A percentile compares a stretch with the other conserved stretches of the same genome.
These are phyloP conservation scores for Sebastes minor DNA, from an alignment of 2,797 vertebrate species.

Conservation along the genomic window DNA sequence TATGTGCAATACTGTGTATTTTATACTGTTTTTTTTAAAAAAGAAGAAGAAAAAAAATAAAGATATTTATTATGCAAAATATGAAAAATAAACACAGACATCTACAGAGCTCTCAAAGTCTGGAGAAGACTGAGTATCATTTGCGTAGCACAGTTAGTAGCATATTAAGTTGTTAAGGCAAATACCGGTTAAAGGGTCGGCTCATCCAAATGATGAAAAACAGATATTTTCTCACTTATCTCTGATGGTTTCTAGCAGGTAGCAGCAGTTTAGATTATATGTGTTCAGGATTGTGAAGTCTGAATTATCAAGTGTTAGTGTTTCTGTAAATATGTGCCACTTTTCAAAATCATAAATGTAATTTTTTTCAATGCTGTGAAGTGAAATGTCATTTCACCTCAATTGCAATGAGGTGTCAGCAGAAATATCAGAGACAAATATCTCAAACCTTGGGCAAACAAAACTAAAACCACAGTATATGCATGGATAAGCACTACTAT, in stretches of 20 bases:
- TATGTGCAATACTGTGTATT: slow-evolving; percentile 86
- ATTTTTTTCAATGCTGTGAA: neutral
- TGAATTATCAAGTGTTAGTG: neutral
- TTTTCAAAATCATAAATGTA: neutral
- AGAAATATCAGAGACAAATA: neutral
- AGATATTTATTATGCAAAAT: slow-evolving; percentile 82
- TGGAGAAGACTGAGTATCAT: slow-evolving; percentile 36
- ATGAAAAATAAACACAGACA: slow-evolving; percentile 62
- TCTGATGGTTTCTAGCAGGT: neutral
- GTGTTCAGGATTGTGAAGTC: neutral
- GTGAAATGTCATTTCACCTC: neutral
- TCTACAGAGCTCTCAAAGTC: slow-evolving; percentile 40
- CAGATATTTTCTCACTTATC: neutral
- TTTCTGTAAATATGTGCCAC: neutral
- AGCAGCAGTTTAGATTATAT: neutral
- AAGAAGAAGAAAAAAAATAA: slow-evolving; percentile 38
- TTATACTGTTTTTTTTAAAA: slow-evolving; percentile 89
- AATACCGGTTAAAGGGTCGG: neutral
- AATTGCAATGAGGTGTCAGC: neutral
- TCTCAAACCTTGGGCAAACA: neutral
- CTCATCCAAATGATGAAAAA: neutral
- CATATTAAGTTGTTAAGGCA: neutral
- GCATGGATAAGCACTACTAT: neutral
- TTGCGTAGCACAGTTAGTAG: slow-evolving; percentile 1
- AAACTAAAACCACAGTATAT: neutral